A percentile compares a stretch with the other conserved stretches of the same genome.
These are phyloP conservation scores for Choloepus didactylus DNA, from an alignment of 2,797 vertebrate species.

Conservation along the genomic window DNA sequence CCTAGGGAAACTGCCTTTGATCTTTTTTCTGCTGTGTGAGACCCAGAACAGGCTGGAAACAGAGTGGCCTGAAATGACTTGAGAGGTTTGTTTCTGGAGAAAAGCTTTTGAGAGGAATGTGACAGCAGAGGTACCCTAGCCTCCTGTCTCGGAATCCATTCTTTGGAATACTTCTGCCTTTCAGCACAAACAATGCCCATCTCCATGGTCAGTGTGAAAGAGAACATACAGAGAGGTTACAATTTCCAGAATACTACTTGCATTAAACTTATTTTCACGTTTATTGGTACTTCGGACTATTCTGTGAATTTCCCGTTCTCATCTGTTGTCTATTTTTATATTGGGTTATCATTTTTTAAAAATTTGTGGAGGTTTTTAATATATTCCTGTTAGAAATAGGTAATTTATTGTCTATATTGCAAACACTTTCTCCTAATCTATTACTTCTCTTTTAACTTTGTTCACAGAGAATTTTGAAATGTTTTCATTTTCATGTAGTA, in stretches of 20 bases:
- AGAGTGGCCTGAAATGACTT: background rate
- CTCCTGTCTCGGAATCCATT: background rate
- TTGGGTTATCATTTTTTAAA: background rate
- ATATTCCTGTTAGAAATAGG: background rate
- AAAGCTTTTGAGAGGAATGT: background rate
- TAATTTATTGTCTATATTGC: background rate
- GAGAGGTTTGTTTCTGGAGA: background rate
- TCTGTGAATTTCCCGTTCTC: conserved; percentile 6
- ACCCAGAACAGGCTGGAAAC: background rate
- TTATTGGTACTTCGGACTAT: background rate
- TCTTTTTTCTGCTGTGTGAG: background rate
- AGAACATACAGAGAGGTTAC: background rate
- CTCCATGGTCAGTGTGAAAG: background rate
- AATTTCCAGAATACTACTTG: background rate
- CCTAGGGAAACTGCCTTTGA: background rate
- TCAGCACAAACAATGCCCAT: too few relatives aligned
- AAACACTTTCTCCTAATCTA: background rate
- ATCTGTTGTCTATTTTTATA: background rate
- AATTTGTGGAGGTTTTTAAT: background rate
- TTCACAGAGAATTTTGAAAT: background rate
- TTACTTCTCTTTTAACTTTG: conserved; percentile 17
- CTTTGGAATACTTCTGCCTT: background rate
- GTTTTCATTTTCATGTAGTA: background rate
- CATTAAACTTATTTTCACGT: background rate
- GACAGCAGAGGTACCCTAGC: background rate